Conservation (phyloP, 2,797 vertebrate species). For the Meriones psammophilus region DNA sequence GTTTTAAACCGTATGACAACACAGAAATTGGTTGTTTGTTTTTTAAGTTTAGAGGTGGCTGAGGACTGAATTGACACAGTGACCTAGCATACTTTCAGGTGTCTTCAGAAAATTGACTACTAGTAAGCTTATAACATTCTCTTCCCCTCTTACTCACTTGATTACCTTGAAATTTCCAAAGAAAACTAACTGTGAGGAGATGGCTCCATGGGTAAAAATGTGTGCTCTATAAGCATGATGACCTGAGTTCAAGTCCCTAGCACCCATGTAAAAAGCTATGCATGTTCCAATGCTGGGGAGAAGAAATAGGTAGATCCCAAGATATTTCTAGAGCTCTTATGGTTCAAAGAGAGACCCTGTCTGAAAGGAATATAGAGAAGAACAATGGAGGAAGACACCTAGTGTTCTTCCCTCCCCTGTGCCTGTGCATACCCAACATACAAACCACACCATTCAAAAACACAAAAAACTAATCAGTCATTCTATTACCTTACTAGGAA, state of each 20-base stretch:
- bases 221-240: background rate
- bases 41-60: slow-evolving; percentile 6
- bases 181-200: background rate
- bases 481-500: background rate
- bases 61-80: background rate
- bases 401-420: background rate
- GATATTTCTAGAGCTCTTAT: background rate
- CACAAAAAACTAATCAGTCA: background rate
- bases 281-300: background rate
- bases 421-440: background rate
- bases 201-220: background rate
- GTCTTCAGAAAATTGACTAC: background rate
- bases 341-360: background rate
- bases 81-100: background rate
- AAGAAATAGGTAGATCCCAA: background rate
- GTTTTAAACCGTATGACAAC: slow-evolving; percentile 10
- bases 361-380: background rate
- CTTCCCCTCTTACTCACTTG: slow-evolving; percentile 10
- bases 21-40: background rate
- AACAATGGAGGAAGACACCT: background rate
- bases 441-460: background rate
- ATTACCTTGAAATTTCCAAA: slow-evolving; percentile 55
- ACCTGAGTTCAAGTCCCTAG: background rate
- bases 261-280: background rate
- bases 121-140: background rate